Evolutionary conservation across 1,140 invertebrate genomes (phyloP).

Genomic region (Drosophila subobscura): DNA sequence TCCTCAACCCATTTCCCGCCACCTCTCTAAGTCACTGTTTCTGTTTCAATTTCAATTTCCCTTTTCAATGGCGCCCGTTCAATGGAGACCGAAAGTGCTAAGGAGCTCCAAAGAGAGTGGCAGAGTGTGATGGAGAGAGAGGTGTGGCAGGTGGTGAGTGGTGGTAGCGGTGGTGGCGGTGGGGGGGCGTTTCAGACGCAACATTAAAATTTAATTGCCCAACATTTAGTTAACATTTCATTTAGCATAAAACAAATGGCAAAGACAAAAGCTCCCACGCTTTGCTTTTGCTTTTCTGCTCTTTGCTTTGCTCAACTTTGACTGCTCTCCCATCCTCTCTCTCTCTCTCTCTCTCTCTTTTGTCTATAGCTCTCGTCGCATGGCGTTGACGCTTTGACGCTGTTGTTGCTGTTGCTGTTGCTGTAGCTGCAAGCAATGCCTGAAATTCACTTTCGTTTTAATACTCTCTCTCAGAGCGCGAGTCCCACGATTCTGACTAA

Average conservation of each 20-base stretch:
- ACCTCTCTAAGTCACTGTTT: conserved; percentile 19
- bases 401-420: not conserved
- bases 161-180: conserved; percentile 20
- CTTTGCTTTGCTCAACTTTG: conserved; percentile 38
- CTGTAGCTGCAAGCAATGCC: conserved; percentile 36
- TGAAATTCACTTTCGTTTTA: conserved; percentile 69
- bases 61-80: conserved; percentile 45
- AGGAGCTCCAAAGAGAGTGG: conserved; percentile 42
- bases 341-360: conserved; percentile 17
- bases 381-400: not conserved
- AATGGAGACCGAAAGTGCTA: conserved; percentile 68
- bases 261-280: conserved; percentile 28
- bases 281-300: conserved; percentile 19
- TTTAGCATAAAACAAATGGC: conserved; percentile 76
- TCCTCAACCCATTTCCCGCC: no score
- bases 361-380: not conserved
- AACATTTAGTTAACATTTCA: conserved; percentile 78
- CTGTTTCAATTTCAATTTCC: conserved; percentile 70
- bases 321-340: conserved; percentile 5
- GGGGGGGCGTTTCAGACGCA: conserved; percentile 12
- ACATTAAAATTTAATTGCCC: conserved; percentile 78
- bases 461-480: no score
- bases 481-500: no score
- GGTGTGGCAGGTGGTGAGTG: conserved; percentile 10
- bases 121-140: conserved; percentile 27